Conservation (phyloP, 30 jellyfish, hydroid and myxozoan species). For the Pelagia noctiluca region DNA sequence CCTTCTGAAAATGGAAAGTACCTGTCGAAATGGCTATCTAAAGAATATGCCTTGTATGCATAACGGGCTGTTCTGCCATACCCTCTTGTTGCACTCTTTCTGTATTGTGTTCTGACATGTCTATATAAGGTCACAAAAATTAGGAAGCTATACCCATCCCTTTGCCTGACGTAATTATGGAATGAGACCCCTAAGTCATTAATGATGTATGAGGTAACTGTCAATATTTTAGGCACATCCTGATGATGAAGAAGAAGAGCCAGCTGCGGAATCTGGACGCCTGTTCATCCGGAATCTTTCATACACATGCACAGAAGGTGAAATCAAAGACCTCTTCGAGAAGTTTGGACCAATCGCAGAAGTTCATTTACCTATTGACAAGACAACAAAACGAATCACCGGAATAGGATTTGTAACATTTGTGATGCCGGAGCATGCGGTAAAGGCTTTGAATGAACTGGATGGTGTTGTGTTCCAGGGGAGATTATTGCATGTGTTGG, state of each 20-base stretch:
- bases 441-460: slow-evolving; percentile 77
- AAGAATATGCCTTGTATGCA: too few species aligned
- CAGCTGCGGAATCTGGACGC: slow-evolving; percentile 96
- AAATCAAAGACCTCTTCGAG: slow-evolving; percentile 66
- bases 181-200: not conserved
- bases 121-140: too few species aligned
- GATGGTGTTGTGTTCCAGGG: slow-evolving; percentile 96
- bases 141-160: too few species aligned
- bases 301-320: slow-evolving; percentile 89
- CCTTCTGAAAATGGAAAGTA: too few species aligned
- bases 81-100: too few species aligned
- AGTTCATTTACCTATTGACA: slow-evolving; percentile 90
- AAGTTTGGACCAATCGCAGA: slow-evolving; percentile 93
- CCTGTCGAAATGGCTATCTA: too few species aligned
- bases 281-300: slow-evolving; percentile 93
- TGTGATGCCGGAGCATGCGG: slow-evolving; percentile 98
- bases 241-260: slow-evolving; percentile 65
- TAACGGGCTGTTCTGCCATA: too few species aligned
- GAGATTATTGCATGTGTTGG: slow-evolving; percentile 89
- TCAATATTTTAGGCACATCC: not conserved
- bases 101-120: too few species aligned
- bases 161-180: not conserved
- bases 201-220: not conserved
- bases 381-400: slow-evolving; percentile 71
- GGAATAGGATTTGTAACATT: slow-evolving; percentile 97